Conservation (phyloP, 2,113 vertebrate genomes). For the Henicopernis longicauda region DNA sequence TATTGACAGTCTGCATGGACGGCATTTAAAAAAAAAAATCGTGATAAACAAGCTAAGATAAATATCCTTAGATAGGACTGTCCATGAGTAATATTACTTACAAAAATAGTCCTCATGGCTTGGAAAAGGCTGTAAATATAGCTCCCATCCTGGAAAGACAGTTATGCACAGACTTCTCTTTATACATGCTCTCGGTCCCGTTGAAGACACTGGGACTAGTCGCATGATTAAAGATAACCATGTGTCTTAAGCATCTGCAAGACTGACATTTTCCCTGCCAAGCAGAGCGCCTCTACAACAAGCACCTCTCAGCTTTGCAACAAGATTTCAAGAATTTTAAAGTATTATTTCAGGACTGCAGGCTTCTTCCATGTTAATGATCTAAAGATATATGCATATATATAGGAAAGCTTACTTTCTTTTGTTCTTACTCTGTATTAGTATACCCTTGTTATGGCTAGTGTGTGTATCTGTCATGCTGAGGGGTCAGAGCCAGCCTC, state of each 20-base stretch:
- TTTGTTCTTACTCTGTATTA: background rate
- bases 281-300: background rate
- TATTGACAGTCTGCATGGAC: background rate
- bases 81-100: background rate
- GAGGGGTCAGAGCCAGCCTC: background rate
- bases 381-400: background rate
- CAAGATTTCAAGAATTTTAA: background rate
- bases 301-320: background rate
- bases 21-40: background rate
- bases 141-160: background rate
- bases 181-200: background rate
- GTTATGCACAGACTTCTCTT: background rate
- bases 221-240: background rate
- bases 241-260: background rate
- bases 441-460: background rate
- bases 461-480: accelerated
- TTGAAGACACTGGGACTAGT: background rate
- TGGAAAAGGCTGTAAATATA: constrained; percentile 30
- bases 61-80: background rate
- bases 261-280: background rate
- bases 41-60: background rate
- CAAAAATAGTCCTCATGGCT: background rate
- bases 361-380: background rate
- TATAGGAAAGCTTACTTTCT: background rate
- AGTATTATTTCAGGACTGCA: background rate